phyloP scores from a whole-genome alignment of 2,113 vertebrate species.

The Percopsis transmontana region DNA sequence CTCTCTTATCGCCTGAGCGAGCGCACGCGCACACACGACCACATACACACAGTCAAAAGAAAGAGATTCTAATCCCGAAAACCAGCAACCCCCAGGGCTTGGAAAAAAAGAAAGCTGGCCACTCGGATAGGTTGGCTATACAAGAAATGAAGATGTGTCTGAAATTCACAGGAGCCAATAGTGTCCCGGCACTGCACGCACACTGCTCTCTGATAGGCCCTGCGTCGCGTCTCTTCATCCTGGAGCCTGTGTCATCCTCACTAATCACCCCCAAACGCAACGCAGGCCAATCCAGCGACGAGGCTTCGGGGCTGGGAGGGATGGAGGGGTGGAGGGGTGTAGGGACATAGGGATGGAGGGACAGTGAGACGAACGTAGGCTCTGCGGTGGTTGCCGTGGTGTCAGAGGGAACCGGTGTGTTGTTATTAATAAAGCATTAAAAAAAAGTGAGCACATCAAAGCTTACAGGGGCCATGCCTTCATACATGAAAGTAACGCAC shows the following conservation, averaged over 20 bases:
- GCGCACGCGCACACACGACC: conserved; percentile 19
- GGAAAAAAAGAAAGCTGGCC: conserved; percentile 57
- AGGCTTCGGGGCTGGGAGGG: conserved; percentile 57
- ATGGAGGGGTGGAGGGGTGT: conserved; percentile 20
- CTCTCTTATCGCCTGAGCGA: conserved; percentile 49
- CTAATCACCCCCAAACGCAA: conserved; percentile 66
- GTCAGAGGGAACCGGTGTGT: conserved; percentile 70
- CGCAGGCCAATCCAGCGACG: conserved; percentile 66
- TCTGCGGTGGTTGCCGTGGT: conserved; percentile 58
- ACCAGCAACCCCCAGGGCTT: conserved; percentile 31
- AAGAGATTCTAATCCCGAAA: conserved; percentile 61
- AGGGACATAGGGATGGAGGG: conserved; percentile 45
- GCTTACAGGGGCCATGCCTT: conserved; percentile 77
- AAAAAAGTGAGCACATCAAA: conserved; percentile 80
- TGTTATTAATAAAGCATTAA: conserved; percentile 82
- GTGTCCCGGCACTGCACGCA: conserved; percentile 28
- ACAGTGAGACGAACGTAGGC: conserved; percentile 40
- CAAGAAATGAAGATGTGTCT: conserved; percentile 74
- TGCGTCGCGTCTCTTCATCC: conserved; percentile 61
- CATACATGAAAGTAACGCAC: conserved; percentile 82
- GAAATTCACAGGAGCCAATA: conserved; percentile 70
- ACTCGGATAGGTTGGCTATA: conserved; percentile 47
- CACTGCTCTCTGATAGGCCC: conserved; percentile 69
- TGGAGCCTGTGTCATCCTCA: conserved; percentile 53
- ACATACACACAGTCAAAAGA: conserved; percentile 36